A percentile compares a stretch with the other conserved stretches of the same genome.
phyloP scores from a whole-genome alignment of 2,113 vertebrate species.

The Nothoprocta perdicaria region DNA sequence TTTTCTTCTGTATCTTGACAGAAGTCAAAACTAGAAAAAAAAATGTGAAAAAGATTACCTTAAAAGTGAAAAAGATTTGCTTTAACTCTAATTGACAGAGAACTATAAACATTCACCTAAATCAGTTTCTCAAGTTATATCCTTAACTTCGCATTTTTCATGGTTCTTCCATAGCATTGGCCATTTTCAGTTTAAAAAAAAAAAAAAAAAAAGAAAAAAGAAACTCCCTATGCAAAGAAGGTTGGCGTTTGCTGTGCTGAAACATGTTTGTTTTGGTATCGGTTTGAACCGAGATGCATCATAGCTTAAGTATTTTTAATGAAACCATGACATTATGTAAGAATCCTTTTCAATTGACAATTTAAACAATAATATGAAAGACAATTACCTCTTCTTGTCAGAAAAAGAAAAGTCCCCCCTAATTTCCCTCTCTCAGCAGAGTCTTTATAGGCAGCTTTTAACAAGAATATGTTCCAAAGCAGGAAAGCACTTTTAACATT shows the following conservation, averaged over 20 bases:
- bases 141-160: not conserved
- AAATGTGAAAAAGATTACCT: not conserved
- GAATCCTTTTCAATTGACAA: not conserved
- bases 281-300: not conserved
- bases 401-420: not conserved
- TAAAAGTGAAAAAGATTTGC: not conserved
- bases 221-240: not conserved
- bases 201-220: not conserved
- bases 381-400: not conserved
- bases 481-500: not conserved
- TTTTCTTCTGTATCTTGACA: constrained; percentile 85
- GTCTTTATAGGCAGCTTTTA: not conserved
- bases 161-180: not conserved
- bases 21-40: constrained; percentile 87
- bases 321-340: not conserved
- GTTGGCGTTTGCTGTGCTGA: not conserved
- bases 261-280: not conserved
- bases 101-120: not conserved
- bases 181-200: not conserved
- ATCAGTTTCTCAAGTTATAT: not conserved
- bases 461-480: not conserved
- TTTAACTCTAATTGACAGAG: not conserved
- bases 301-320: not conserved
- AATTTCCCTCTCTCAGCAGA: not conserved
- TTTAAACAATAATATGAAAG: not conserved